phyloP scores from a whole-genome alignment of 2,797 vertebrate genomes.

The Ctenopoma multispine region DNA sequence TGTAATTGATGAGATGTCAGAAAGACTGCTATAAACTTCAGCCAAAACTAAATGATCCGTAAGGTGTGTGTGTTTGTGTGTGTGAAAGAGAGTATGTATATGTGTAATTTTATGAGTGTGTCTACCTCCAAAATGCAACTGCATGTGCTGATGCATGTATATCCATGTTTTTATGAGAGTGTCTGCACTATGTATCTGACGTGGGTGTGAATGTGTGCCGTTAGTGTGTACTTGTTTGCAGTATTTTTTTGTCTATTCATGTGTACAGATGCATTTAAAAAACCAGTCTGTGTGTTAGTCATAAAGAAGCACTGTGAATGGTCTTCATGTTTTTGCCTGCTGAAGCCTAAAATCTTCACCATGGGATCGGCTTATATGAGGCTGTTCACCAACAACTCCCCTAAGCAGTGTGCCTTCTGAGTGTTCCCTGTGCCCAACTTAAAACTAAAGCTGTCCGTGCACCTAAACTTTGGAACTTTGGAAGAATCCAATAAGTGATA shows the following conservation, averaged over 20 bases:
- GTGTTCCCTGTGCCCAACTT: too few species aligned
- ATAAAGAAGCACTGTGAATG: constrained; percentile 51
- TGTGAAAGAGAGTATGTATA: constrained; percentile 26
- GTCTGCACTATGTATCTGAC: constrained; percentile 23
- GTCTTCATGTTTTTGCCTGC: constrained; percentile 56
- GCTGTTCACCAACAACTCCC: not conserved
- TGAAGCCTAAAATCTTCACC: constrained; percentile 58
- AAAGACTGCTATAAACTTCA: constrained; percentile 50
- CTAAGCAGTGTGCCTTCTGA: too few species aligned
- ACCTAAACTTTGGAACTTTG: too few species aligned
- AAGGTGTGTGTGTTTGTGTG: constrained; percentile 33
- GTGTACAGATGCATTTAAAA: constrained; percentile 41
- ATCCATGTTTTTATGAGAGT: constrained; percentile 38
- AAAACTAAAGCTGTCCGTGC: too few species aligned
- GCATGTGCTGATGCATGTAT: constrained; percentile 2
- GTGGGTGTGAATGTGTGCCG: not conserved
- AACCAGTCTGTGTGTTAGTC: not conserved
- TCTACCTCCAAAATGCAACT: constrained; percentile 27
- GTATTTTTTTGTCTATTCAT: constrained; percentile 38
- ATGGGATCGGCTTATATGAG: constrained; percentile 38
- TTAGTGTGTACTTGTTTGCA: not conserved
- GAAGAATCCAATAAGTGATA: too few species aligned
- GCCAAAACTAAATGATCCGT: constrained; percentile 61
- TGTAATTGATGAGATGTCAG: constrained; percentile 68
- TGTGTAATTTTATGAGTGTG: constrained; percentile 28